A percentile compares a stretch with the other conserved stretches of the same genome.
phyloP scores from a whole-genome alignment of 2,797 vertebrate species.

The Malurus leucopterus region DNA sequence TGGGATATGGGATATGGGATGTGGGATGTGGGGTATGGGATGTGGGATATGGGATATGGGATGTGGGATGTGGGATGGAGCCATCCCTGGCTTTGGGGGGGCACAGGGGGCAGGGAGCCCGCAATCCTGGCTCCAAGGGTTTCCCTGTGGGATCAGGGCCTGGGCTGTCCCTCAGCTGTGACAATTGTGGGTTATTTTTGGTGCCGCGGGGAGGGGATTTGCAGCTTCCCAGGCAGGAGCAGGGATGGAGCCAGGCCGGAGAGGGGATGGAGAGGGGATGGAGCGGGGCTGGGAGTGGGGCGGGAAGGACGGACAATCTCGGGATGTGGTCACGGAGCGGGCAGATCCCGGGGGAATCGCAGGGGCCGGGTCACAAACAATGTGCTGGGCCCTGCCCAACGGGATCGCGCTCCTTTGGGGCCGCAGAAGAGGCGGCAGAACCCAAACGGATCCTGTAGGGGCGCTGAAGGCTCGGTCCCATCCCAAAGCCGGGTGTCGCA shows the following conservation, averaged over 20 bases:
- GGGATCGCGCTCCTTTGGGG: not conserved
- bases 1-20: rapidly evolving
- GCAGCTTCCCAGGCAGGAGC: slow-evolving; percentile 48
- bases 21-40: not conserved
- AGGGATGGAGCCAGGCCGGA: not conserved
- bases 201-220: slow-evolving; percentile 14
- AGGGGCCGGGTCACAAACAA: slow-evolving; percentile 18
- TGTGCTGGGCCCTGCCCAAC: slow-evolving; percentile 11
- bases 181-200: slow-evolving; percentile 15
- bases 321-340: slow-evolving; percentile 54
- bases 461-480: not conserved
- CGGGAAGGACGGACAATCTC: slow-evolving; percentile 59
- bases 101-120: too few relatives aligned
- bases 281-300: slow-evolving; percentile 16
- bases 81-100: not conserved
- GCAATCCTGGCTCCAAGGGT: not conserved
- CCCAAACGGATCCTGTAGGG: not conserved
- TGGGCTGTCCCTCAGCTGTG: not conserved
- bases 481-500: rapidly evolving
- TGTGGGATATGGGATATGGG: rapidly evolving
- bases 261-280: too few relatives aligned
- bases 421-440: not conserved
- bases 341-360: slow-evolving; percentile 49
- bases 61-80: not conserved
- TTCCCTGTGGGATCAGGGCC: not conserved